Evolutionary conservation across 1,140 invertebrate genomes (phyloP).

Genomic region (Tribolium madens): DNA sequence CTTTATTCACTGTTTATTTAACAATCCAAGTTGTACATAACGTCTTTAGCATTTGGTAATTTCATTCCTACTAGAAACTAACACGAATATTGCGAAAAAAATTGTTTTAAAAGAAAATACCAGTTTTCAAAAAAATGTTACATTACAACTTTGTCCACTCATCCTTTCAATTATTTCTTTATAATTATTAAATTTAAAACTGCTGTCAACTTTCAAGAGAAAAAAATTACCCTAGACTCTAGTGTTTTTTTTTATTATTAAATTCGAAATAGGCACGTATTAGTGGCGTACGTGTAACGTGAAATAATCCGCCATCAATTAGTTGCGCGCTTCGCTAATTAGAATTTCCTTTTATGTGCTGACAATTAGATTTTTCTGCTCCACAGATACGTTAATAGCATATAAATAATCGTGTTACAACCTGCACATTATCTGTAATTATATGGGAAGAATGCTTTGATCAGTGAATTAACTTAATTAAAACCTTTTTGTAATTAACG

Average conservation of each 20-base stretch:
- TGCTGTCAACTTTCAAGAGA: too few species aligned
- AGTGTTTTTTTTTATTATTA: background rate
- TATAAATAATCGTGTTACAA: conserved; percentile 41
- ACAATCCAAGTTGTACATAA: too few species aligned
- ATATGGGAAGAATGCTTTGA: conserved; percentile 41
- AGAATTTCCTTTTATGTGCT: conserved; percentile 43
- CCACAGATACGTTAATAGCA: conserved; percentile 41
- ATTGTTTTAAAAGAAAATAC: too few species aligned
- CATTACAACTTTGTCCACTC: too few species aligned
- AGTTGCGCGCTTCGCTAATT: conserved; percentile 9
- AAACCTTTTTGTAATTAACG: conserved; percentile 43
- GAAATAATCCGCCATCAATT: conserved; percentile 19
- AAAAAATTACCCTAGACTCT: too few species aligned
- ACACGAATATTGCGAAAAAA: too few species aligned
- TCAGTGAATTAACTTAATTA: conserved; percentile 44
- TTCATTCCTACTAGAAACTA: too few species aligned
- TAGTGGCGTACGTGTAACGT: conserved; percentile 1
- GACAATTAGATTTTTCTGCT: conserved; percentile 48
- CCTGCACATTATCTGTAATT: conserved; percentile 38
- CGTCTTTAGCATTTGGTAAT: too few species aligned
- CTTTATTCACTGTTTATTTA: too few species aligned
- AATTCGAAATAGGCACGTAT: conserved; percentile 9
- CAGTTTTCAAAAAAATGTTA: too few species aligned
- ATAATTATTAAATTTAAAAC: too few species aligned
- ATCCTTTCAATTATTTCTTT: too few species aligned